Base-by-base conservation (phyloP, 2,888 invertebrate species). In the Druceiella hillmani region DNA sequence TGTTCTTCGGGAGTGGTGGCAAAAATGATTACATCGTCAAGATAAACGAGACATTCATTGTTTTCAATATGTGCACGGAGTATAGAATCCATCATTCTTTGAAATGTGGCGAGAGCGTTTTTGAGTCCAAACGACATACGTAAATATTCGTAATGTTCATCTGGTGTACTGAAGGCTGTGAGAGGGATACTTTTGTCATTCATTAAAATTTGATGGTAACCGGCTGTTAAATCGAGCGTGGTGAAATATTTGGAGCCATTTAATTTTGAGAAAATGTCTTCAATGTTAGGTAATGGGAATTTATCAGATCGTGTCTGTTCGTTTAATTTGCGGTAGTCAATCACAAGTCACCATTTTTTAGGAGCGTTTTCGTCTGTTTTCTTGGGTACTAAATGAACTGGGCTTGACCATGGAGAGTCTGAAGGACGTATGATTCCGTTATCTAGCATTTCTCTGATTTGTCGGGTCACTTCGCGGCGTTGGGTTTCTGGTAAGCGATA, bases 311-410 rank as follows among this genome's bases (percentile, higher is more conserved):
- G 11, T 4, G 31, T 31, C 6, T 9, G 5, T 16, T 3, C 15
- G 17, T 31, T 31, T 13, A 31, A 3, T n/a, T n/a, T 13, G 3
- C 31, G 15, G n/a, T 31, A 31, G n/a, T 31, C 31, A 9, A 31
- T 4, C 11, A 42, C 41, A 13, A 44, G 17, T 3, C 42, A 9
- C 40, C 41, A 45, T 22, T 41, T 43, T 9, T 17, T n/a, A 22
- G 31, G 33, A 1, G 40, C 39, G 4, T 38, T 38, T 1, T 39
- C 37, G 27, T 43, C 45, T n/a, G 15, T 6, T 17, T 43, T 45
- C 24, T 45, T 42, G 2, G 42, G 38, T 6, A 45, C 45, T 10
- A 45, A 20, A 34, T 40, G 40, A 10, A 45, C 43, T 2, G 42
- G 42, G 6, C 33, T 32, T 4, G 29, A 32, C 40, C 45, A 45